Base-by-base conservation (phyloP, 1,140 invertebrate genomes). In the Littorina saxatilis region DNA sequence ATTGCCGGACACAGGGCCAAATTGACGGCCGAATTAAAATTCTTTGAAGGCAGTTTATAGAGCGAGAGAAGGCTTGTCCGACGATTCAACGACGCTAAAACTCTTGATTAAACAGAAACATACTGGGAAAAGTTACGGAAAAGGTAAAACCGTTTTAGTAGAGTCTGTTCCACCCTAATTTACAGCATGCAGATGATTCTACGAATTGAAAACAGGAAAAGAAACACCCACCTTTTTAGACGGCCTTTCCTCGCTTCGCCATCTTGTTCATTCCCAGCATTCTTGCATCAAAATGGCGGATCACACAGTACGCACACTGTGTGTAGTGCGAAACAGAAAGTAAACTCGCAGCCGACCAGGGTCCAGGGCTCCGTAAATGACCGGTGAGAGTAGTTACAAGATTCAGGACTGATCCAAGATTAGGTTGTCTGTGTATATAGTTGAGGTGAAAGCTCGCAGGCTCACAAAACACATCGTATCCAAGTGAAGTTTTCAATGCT, bases 181-280 rank as follows among this genome's bases (percentile, higher is more conserved):
- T 37, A 78, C 39, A 37, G 3, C 9, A 23, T 20, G 52, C 20
- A 32, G 55, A 32, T 23, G 15, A 29, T 78, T 66, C 32, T 4
- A 37, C 40, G 29, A 63, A 39, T 61, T 63, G 27, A 43, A 78
- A 78, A 78, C 55, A 40, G 76, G 39, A 52, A 82, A 68, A 50
- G 80, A 76, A 82, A 82, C 47, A 68, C 80, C 80, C 32, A 82
- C 80, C 80, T 82, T 52, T 61, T 82, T 63, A 52, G 5, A 58
- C 80, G 74, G 80, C 39, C 80, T 82, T 70, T 82, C 80, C 66
- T 50, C 73, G 75, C 35, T 61, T 82, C 80, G 80, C 80, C 80
- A 82, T 82, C 80, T 82, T 82, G 80, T 82, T 77, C 80, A 82
- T 82, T 77, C 80, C 80, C 80, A 82, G 80, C 73, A 82, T 82